Evolutionary conservation across 2,888 invertebrate species (phyloP).

Genomic region (Rambutsinella grinnellia): DNA sequence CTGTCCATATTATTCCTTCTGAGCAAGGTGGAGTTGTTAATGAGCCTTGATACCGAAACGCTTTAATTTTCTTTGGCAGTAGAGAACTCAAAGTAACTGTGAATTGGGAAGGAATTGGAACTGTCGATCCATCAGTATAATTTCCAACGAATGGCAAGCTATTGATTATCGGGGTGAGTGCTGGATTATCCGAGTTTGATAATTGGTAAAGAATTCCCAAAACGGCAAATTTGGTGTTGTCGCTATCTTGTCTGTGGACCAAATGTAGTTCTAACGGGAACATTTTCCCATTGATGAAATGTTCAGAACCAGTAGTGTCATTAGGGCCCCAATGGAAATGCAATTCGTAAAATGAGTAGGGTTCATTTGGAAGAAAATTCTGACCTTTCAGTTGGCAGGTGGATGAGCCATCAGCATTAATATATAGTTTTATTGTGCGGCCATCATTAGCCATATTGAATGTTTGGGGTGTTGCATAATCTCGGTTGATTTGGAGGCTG

Average conservation of each 20-base stretch:
- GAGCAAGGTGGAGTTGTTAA: slow-evolving; percentile 54
- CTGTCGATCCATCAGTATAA: neutral
- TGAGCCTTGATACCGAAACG: slow-evolving; percentile 51
- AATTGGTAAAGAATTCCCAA: slow-evolving; percentile 43
- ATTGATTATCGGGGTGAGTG: slow-evolving; percentile 36
- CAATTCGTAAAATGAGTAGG: slow-evolving; percentile 30
- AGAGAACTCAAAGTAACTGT: slow-evolving; percentile 37
- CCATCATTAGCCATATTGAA: slow-evolving; percentile 38
- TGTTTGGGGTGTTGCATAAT: slow-evolving; percentile 18
- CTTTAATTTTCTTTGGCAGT: slow-evolving; percentile 44
- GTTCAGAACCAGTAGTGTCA: slow-evolving; percentile 36
- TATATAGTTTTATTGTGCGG: slow-evolving; percentile 24
- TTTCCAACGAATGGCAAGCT: slow-evolving; percentile 17
- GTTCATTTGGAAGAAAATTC: slow-evolving; percentile 35
- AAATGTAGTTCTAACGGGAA: slow-evolving; percentile 51
- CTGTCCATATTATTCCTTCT: slow-evolving; percentile 52
- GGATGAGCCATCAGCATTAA: slow-evolving; percentile 33
- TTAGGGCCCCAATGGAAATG: slow-evolving; percentile 55
- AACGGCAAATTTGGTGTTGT: slow-evolving; percentile 39
- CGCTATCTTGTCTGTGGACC: slow-evolving; percentile 44
- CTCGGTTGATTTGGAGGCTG: slow-evolving; percentile 18
- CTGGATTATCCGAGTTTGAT: slow-evolving; percentile 39
- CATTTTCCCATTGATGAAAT: slow-evolving; percentile 23
- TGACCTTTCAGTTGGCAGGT: slow-evolving; percentile 41
- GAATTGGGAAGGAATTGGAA: neutral